Base-by-base conservation (phyloP, 2,888 invertebrate genomes). In the Epinotia nisella region DNA sequence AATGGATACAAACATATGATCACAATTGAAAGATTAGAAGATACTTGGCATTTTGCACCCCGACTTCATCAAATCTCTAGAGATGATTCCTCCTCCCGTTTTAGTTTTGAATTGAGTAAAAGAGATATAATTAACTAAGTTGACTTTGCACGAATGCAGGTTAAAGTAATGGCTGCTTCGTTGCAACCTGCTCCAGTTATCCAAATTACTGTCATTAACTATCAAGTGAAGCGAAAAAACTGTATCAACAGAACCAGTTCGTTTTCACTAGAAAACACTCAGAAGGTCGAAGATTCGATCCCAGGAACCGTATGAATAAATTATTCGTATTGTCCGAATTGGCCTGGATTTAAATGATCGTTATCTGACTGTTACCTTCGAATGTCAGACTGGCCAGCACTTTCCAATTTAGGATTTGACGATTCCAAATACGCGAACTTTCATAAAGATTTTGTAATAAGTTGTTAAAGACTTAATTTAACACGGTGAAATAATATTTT, bases 151-250 rank as follows among this genome's bases (percentile, higher is more conserved):
- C n/a, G n/a, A n/a, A n/a, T n/a, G n/a, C 66, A 21, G 53, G 71
- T 67, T 24, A 56, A 66, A 75, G 58, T 62, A 72, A 70, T 85
- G 81, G 80, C 85, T 75, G 82, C 81, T 85, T 82, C 81, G 86
- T 88, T 87, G 55, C 66, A 53, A 89, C 87, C 86, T 83, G 86
- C 83, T 74, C 82, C 86, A 85, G 85, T 87, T 83, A 83, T 83
- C 83, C 77, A 88, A 91, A 90, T 89, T 89, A 82, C 87, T 83
- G 85, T 89, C 82, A 90, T 90, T 90, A 89, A 84, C 84, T 84
- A 85, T 83, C 78, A 75, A 71, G 67, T 83, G 78, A 75, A 71
- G 67, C 79, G 81, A 77, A 79, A 82, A 83, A 88, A 85, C 84
- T 87, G 87, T 88, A 88, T 85, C 87, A 86, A 81, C 80, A 80